Evolutionary conservation across 2,888 invertebrate genomes (phyloP).

Genomic region (Formica aserva): DNA sequence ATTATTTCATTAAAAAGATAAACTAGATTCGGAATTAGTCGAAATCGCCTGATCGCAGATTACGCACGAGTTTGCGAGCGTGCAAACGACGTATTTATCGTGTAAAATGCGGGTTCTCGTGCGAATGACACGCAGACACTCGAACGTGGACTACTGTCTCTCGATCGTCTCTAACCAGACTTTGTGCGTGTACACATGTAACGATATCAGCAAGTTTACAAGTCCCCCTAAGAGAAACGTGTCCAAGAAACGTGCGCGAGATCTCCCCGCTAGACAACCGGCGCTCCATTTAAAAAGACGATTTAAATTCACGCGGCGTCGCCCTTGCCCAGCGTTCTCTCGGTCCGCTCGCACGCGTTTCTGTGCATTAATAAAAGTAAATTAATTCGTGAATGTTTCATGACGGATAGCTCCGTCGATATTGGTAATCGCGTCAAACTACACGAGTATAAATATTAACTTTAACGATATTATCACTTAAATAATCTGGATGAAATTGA

Average conservation of each 20-base stretch:
- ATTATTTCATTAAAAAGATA: background rate
- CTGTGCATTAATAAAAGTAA: constrained; percentile 80
- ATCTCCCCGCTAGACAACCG: constrained; percentile 84
- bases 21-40: background rate
- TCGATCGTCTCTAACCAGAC: constrained; percentile 59
- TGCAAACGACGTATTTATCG: constrained; percentile 62
- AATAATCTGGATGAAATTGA: background rate
- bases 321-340: constrained; percentile 73
- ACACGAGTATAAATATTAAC: background rate
- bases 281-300: constrained; percentile 83
- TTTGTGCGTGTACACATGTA: constrained; percentile 65
- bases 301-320: constrained; percentile 84
- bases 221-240: constrained; percentile 75
- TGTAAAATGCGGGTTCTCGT: constrained; percentile 53
- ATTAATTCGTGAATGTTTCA: constrained; percentile 72
- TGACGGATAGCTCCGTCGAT: background rate
- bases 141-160: constrained; percentile 55
- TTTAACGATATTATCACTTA: background rate
- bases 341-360: constrained; percentile 71
- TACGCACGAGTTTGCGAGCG: background rate
- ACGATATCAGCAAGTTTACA: constrained; percentile 73
- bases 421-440: background rate
- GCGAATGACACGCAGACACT: constrained; percentile 62
- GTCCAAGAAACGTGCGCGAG: constrained; percentile 83
- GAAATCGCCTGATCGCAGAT: background rate